phyloP scores from a whole-genome alignment of 2,797 vertebrate species.

The Gymnothorax reevesii region DNA sequence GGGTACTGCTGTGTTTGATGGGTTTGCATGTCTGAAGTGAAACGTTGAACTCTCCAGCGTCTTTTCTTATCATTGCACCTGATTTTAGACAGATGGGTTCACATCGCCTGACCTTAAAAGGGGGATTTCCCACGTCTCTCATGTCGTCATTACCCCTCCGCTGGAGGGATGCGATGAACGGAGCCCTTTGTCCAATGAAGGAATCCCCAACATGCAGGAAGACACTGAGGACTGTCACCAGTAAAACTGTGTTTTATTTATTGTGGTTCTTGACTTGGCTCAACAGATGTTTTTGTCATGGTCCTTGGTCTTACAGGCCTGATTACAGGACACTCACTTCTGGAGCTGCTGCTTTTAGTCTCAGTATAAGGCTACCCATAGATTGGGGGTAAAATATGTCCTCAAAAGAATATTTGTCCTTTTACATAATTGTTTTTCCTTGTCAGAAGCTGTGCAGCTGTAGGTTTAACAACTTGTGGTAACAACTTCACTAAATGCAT shows the following conservation, averaged over 20 bases:
- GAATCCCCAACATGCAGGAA: background rate
- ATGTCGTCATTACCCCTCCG: background rate
- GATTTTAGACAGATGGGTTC: background rate
- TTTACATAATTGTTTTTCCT: background rate
- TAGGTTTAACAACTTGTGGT: background rate
- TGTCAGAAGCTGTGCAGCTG: background rate
- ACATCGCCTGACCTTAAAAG: background rate
- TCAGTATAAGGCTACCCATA: too few relatives aligned
- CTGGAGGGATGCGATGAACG: background rate
- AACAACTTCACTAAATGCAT: background rate
- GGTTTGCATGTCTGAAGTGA: slow-evolving; percentile 17
- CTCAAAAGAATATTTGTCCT: too few relatives aligned
- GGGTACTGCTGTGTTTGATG: background rate
- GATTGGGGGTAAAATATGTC: background rate
- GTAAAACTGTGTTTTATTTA: background rate
- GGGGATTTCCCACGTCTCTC: background rate
- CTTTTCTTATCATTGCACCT: background rate
- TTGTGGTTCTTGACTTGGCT: background rate
- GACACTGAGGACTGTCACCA: background rate
- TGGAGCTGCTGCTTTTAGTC: background rate
- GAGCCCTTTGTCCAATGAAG: background rate
- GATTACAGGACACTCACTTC: background rate
- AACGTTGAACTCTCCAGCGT: background rate
- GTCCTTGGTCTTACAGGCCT: background rate
- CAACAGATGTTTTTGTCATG: background rate